Base-by-base conservation (phyloP, 1,140 invertebrate species). In the Micrasema minimum region DNA sequence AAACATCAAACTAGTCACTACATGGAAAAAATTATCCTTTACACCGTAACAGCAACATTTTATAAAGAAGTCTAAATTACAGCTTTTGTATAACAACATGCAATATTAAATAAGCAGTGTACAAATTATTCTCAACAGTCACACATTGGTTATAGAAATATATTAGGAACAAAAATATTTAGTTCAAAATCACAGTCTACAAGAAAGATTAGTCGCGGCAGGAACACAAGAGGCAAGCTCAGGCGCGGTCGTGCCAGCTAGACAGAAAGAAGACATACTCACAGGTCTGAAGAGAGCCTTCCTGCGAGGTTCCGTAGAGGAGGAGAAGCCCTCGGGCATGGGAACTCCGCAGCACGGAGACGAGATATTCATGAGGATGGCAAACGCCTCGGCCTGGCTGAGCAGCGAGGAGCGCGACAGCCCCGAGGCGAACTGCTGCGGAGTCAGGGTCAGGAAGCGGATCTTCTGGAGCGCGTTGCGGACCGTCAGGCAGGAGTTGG, bases 311-410 rank as follows among this genome's bases (percentile, higher is more conserved):
- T 81, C 78, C 6, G 82, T 79, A 45, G 84, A 87, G 0, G 79
- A 80, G 37, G 88, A 85, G 80, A 93, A 92, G 6, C 90, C 90
- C 55, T 87, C 83, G 0, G 92, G 92, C 86, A 93, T 88, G 9
- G 89, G 81, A 65, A 87, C 85, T 55, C 88, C 88, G 6, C 87
- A 87, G 41, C 77, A 82, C 4, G 85, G 85, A 5, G 90, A 90
- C 1, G 91, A 88, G 67, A 93, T 92, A 78, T 93, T 93, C 88
- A 94, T 92, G 0, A 94, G 82, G 50, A 95, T 89, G 1, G 90
- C 87, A 75, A 93, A 90, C n/a, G 90, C 89, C 79, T 95, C 93
- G 11, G 91, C 85, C 78, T 90, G 88, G 0, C 88, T 87, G 10
- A 95, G 83, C 1, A 95, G 80, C 26, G 85, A 83, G 1, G 92